Base-by-base conservation (phyloP, 2,797 vertebrate species). In the Molossus alvarezi region DNA sequence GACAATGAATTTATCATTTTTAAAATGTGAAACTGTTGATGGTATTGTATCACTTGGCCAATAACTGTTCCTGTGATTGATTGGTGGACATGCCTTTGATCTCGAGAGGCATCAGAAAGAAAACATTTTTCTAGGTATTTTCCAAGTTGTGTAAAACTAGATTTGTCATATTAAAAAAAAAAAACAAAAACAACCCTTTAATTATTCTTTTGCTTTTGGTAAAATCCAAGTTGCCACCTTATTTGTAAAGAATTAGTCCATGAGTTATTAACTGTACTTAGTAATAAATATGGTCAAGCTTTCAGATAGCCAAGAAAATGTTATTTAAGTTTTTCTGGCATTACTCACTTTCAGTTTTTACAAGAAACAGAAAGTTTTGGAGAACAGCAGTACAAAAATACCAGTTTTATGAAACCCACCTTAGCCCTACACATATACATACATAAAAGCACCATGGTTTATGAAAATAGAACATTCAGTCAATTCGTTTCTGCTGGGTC, bases 381-480 rank as follows among this genome's bases (percentile, higher is more conserved):
- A 76, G 91, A 88, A 51, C 12, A 92, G 23, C 2, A 60, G 58
- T 13, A 84, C 87, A 58, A 93, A 92, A 95, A 77, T 79, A 53
- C 13, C 58, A 80, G 25, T 81, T 94, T 94, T 81, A 21, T 89
- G 25, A 94, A 87, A 85, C 5, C 8, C 15, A 86, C 10, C 25
- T n/a, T 60, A 27, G 0, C 13, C 3, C 20, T 92, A 92, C 64
- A 45, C 18, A 48, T 53, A 57, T 69, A 37, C 12, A 67, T 45
- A 29, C 9, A 67, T 62, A 37, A 91, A 93, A 83, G 33, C 69
- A 9, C 23, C 13, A 64, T 5, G 11, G 27, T 65, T 93, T 79
- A 65, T 93, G 48, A 92, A 96, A 96, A 69, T 29, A 62, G 33
- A 85, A 90, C 91, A 73, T 77, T 87, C 25, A 87, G 60, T 85